Percentiles rank a stretch among this genome's conserved stretches.
These are phyloP conservation scores for Horisme vitalbata DNA, from an alignment of 2,888 invertebrate genomes.

Conservation along the genomic window DNA sequence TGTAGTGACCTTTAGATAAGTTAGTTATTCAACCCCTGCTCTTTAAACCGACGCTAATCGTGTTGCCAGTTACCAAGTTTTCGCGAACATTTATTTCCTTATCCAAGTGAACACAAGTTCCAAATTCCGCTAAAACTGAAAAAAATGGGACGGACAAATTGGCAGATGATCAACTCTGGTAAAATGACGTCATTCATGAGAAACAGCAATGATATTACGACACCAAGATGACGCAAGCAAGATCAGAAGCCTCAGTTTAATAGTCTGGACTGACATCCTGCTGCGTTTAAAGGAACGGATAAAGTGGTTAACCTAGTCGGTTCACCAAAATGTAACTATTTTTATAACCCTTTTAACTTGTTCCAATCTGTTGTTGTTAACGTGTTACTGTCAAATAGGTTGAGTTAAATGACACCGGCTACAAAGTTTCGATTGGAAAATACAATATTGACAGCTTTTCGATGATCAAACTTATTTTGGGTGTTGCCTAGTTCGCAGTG, in stretches of 20 bases:
- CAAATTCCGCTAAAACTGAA: constrained; percentile 7
- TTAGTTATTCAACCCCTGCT: constrained; percentile 6
- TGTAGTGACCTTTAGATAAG: constrained; percentile 5
- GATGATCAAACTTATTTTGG: too few species aligned
- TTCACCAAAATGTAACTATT: too few species aligned
- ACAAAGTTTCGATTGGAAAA: too few species aligned
- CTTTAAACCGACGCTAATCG: constrained; percentile 4
- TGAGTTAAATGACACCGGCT: too few species aligned
- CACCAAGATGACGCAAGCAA: constrained; percentile 9
- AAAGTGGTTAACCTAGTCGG: constrained; percentile 2
- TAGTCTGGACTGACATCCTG: constrained; percentile 5
- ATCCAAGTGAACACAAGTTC: too few species aligned
- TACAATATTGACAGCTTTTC: too few species aligned
- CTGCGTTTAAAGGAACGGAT: constrained; percentile 1
- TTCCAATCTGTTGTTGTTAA: too few species aligned
- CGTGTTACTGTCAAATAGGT: too few species aligned
- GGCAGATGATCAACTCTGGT: constrained; percentile 13
- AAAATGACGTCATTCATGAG: constrained; percentile 10
- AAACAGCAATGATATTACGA: constrained; percentile 12
- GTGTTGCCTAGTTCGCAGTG: too few species aligned
- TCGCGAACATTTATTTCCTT: too few species aligned
- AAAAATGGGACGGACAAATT: not conserved
- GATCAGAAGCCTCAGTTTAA: constrained; percentile 8
- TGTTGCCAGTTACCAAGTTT: not conserved
- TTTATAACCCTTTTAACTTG: too few species aligned